Percentiles rank a stretch among this genome's conserved stretches.
Conservation (phyloP, 23 tunicate genomes). For the Diplosoma virens region DNA sequence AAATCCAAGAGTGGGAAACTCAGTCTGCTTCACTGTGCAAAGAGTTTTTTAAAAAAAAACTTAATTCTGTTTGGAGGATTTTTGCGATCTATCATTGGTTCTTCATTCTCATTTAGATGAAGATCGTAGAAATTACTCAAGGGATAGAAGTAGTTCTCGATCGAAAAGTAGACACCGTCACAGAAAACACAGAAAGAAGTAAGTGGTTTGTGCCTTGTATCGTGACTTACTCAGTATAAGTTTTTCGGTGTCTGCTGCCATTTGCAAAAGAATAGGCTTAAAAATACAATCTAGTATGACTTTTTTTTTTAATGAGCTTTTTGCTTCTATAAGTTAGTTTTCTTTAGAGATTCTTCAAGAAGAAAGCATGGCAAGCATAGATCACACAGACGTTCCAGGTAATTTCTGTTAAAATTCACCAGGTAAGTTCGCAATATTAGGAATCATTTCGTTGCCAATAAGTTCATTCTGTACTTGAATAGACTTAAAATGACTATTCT, state of each 20-base stretch:
- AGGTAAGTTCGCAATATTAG: background rate
- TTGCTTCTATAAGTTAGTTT: background rate
- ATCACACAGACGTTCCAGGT: background rate
- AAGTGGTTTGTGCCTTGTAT: background rate
- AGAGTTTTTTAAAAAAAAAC: too few relatives aligned
- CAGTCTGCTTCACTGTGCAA: too few relatives aligned
- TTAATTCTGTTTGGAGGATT: too few relatives aligned
- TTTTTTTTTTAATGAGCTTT: background rate
- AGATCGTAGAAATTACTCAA: background rate
- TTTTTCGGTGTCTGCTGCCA: background rate
- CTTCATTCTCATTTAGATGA: too few relatives aligned
- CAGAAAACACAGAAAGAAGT: slow-evolving; percentile 43
- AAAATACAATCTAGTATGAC: too few relatives aligned
- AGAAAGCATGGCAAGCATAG: background rate
- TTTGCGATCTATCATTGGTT: too few relatives aligned
- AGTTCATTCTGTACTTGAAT: too few relatives aligned
- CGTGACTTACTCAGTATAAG: background rate
- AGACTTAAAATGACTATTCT: too few relatives aligned
- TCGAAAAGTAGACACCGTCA: slow-evolving; percentile 67
- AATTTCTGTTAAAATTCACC: background rate
- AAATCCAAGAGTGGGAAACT: too few relatives aligned
- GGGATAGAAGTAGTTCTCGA: slow-evolving; percentile 22
- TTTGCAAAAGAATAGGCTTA: too few relatives aligned
- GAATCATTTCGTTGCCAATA: too few relatives aligned
- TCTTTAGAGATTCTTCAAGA: slow-evolving; percentile 4